These are phyloP conservation scores for Tethya wilhelma DNA, from an alignment of 37 sponge, comb jelly and placozoan species.

Conservation along the genomic window DNA sequence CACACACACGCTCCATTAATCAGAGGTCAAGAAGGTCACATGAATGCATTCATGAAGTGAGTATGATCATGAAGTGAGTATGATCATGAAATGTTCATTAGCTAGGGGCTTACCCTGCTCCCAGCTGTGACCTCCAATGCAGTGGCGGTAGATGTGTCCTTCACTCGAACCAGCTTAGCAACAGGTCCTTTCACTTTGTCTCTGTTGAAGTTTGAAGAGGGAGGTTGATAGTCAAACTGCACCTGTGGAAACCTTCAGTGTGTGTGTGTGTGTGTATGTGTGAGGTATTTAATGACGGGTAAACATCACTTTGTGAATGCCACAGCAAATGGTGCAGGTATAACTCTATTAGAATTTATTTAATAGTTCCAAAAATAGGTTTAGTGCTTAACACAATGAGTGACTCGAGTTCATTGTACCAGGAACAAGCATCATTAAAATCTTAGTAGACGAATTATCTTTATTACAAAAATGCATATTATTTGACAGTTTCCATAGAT, in stretches of 20 bases:
- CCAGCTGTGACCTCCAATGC: constrained; percentile 97
- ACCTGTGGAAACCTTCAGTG: constrained; percentile 86
- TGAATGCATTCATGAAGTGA: background rate
- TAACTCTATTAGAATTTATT: no score
- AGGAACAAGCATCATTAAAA: no score
- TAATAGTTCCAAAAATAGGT: no score
- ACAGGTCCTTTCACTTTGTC: constrained; percentile 86
- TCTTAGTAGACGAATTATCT: no score
- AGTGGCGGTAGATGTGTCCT: constrained; percentile 74
- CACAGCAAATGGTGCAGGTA: no score
- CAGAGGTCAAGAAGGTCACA: background rate
- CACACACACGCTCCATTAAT: no score
- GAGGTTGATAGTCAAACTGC: constrained; percentile 86
- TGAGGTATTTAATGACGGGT: no score
- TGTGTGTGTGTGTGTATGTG: constrained; percentile 14
- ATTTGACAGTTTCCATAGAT: no score
- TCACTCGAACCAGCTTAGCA: constrained; percentile 82
- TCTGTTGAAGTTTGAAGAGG: constrained; percentile 71
- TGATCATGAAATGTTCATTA: background rate
- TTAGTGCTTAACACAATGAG: no score
- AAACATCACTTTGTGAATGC: no score
- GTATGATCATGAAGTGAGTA: background rate
- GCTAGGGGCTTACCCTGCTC: constrained; percentile 64
- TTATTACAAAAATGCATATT: no score
- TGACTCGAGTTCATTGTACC: no score